These are phyloP conservation scores for Cheilosia impressa DNA, from an alignment of 2,888 invertebrate species.

Conservation along the genomic window DNA sequence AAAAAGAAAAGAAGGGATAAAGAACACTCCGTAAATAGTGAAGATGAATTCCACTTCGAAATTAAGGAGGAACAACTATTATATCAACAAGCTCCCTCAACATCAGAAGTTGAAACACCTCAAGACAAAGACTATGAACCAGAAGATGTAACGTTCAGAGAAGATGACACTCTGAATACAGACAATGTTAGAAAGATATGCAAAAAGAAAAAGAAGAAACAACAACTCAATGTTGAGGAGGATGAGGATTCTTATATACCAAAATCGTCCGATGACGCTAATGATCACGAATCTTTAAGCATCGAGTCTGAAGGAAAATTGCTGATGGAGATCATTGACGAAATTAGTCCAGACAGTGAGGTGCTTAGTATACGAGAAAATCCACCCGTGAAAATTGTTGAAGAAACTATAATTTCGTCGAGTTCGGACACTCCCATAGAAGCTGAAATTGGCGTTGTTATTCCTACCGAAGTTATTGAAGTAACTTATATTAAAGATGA, in stretches of 20 bases:
- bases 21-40: slow-evolving; percentile 72
- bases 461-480: slow-evolving; percentile 82
- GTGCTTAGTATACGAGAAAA: slow-evolving; percentile 85
- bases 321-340: slow-evolving; percentile 80
- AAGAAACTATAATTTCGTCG: slow-evolving; percentile 86
- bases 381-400: slow-evolving; percentile 87
- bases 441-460: slow-evolving; percentile 85
- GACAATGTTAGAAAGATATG: slow-evolving; percentile 81
- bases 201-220: slow-evolving; percentile 85
- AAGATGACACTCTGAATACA: slow-evolving; percentile 78
- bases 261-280: slow-evolving; percentile 83
- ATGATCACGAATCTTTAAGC: slow-evolving; percentile 80
- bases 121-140: slow-evolving; percentile 89
- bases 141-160: slow-evolving; percentile 86
- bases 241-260: slow-evolving; percentile 85
- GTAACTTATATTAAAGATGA: slow-evolving; percentile 81
- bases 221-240: slow-evolving; percentile 84
- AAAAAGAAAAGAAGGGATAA: slow-evolving; percentile 87
- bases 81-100: not conserved
- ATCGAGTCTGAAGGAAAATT: slow-evolving; percentile 79
- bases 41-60: slow-evolving; percentile 82
- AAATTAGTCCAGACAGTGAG: slow-evolving; percentile 83
- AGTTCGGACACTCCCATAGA: slow-evolving; percentile 86
- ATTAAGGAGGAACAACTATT: slow-evolving; percentile 18
- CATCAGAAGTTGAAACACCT: slow-evolving; percentile 83